Percentiles rank a stretch among this genome's conserved stretches.
phyloP scores from a whole-genome alignment of 1,140 invertebrate genomes.

The Theocolax elegans region DNA sequence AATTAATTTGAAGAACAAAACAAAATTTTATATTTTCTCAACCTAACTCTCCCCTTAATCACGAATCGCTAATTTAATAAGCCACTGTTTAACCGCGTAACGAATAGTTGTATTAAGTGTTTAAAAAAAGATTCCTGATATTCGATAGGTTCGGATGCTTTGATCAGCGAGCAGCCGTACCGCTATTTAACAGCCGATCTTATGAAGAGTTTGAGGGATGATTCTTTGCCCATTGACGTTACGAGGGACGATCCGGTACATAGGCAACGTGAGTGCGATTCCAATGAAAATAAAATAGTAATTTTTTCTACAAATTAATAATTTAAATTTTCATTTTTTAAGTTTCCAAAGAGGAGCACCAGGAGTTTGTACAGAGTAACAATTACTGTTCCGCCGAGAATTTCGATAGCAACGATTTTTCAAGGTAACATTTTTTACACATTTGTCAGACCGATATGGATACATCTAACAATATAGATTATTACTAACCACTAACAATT shows the following conservation, averaged over 20 bases:
- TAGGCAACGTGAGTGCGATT: constrained; percentile 54
- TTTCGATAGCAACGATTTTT: constrained; percentile 60
- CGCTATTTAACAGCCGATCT: constrained; percentile 92
- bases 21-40: no score
- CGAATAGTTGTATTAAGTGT: neutral
- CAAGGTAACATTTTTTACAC: constrained; percentile 5
- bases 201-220: constrained; percentile 94
- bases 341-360: constrained; percentile 62
- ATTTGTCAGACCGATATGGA: neutral
- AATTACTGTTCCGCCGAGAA: constrained; percentile 65
- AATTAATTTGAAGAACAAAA: no score
- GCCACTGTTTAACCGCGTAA: no score
- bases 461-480: neutral
- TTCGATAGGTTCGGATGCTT: constrained; percentile 83
- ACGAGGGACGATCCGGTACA: constrained; percentile 85
- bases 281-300: no score
- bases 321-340: constrained; percentile 36
- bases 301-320: neutral
- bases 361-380: constrained; percentile 63
- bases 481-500: constrained; percentile 41
- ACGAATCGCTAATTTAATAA: no score
- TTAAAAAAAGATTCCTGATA: constrained; percentile 41
- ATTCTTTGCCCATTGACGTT: constrained; percentile 92
- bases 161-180: constrained; percentile 91
- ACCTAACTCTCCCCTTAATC: no score